These are phyloP conservation scores for Tetranychus urticae DNA, from an alignment of 1,140 invertebrate genomes.

Conservation along the genomic window DNA sequence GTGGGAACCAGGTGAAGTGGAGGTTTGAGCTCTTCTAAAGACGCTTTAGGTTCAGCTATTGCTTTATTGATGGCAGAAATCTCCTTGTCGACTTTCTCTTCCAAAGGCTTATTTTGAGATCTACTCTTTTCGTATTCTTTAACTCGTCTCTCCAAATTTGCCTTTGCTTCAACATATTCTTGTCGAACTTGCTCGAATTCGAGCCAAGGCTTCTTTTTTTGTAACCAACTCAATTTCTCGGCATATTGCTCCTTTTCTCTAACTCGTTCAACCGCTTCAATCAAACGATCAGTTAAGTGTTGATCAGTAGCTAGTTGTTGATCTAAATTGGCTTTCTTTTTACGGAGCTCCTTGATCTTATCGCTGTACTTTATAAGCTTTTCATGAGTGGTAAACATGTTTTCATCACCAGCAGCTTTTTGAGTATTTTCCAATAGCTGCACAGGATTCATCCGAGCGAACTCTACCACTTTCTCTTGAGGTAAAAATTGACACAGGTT, in stretches of 20 bases:
- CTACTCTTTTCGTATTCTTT: not conserved
- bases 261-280: conserved; percentile 1
- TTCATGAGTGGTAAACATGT: conserved; percentile 21
- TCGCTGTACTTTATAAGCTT: conserved; percentile 18
- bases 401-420: conserved; percentile 40
- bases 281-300: conserved; percentile 17
- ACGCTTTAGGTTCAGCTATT: not conserved
- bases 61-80: not conserved
- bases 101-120: not conserved
- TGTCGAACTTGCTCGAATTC: conserved; percentile 29
- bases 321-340: not conserved
- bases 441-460: conserved; percentile 62
- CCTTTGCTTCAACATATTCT: conserved; percentile 23
- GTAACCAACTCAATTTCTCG: conserved; percentile 27
- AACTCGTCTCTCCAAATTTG: not conserved
- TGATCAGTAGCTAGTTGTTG: conserved; percentile 20
- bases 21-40: not conserved
- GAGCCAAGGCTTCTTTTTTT: conserved; percentile 40
- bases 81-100: not conserved
- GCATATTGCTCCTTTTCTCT: conserved; percentile 23
- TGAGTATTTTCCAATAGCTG: conserved; percentile 59
- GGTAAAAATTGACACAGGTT: conserved; percentile 91
- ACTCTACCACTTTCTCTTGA: conserved; percentile 85
- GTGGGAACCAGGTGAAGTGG: too few relatives aligned
- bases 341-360: not conserved